Conservation (phyloP, 2,888 invertebrate species). For the Drosophila pseudotalamancana region DNA sequence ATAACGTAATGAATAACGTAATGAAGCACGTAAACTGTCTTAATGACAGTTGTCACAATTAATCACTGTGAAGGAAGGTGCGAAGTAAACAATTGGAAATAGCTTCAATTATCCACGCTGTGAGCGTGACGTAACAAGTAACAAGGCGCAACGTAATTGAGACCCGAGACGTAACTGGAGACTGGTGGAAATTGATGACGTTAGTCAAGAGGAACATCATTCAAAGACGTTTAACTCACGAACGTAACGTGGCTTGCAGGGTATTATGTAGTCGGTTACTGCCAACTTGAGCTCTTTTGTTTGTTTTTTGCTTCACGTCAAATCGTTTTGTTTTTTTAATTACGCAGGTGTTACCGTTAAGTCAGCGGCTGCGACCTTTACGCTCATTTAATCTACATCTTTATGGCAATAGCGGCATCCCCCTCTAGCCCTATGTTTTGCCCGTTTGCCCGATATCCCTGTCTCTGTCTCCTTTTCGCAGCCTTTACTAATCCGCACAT, state of each 20-base stretch:
- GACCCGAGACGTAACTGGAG: slow-evolving; percentile 7
- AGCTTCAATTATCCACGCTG: slow-evolving; percentile 13
- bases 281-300: background rate
- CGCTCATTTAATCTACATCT: slow-evolving; percentile 12
- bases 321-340: slow-evolving; percentile 9
- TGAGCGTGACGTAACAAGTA: slow-evolving; percentile 11
- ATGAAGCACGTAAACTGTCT: slow-evolving; percentile 55
- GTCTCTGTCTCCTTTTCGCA: background rate
- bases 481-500: slow-evolving; percentile 19
- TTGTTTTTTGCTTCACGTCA: background rate
- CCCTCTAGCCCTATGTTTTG: background rate
- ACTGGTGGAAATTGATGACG: background rate
- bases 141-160: background rate
- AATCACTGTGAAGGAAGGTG: slow-evolving; percentile 29
- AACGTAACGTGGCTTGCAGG: background rate
- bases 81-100: background rate
- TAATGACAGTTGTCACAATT: slow-evolving; percentile 51
- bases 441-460: background rate
- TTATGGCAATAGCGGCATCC: background rate
- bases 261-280: background rate
- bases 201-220: background rate
- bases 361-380: slow-evolving; percentile 8
- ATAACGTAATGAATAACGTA: slow-evolving; percentile 52
- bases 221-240: background rate
- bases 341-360: slow-evolving; percentile 16